Base-by-base conservation (phyloP, 2,797 vertebrate genomes). In the Catamblyrhynchus diadema region DNA sequence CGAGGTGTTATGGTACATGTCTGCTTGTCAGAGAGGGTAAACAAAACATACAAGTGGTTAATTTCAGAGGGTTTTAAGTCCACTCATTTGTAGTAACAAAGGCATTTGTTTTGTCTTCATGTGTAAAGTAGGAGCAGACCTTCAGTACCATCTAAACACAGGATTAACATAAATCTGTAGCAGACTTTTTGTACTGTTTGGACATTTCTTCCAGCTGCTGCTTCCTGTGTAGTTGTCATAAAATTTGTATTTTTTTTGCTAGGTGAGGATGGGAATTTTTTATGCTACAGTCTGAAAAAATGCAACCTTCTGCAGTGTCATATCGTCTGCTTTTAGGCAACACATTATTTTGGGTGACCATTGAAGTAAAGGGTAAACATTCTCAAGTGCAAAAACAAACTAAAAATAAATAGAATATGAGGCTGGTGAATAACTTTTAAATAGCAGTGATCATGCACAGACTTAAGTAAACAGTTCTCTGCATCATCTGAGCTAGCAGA, bases 11-110 rank as follows among this genome's bases (percentile, higher is more conserved):
- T 17, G 24, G 35, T 9, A 2, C 8, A 0, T 15, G 22, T 10
- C 35, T n/a, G 32, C 3, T 0, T 21, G 8, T 28, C 35, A 22
- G 45, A 28, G 56, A 8, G 19, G 7, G 44, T 22, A 35, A 66
- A 56, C 1, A 3, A 47, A 45, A 27, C 0, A 0, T 22, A 10
- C 28, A 14, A 24, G 62, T 3, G 4, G 19, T 47, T 60, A 8
- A 23, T 94, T 85, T 62, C 9, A 1, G 39, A n/a, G 57, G 45
- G 48, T 1, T 59, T 33, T 19, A 30, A 61, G 59, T 70, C 79
- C 25, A n/a, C 2, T 47, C 17, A 5, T 42, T 77, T 44, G 48
- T 41, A 28, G 48, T 45, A 27, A 12, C 23, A 21, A 73, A 53
- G 33, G 24, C 12, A 2, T 37, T 41, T 30, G 24, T 45, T 74